A percentile compares a stretch with the other conserved stretches of the same genome.
phyloP scores from a whole-genome alignment of 2,113 vertebrate species.

The Poecile atricapillus region DNA sequence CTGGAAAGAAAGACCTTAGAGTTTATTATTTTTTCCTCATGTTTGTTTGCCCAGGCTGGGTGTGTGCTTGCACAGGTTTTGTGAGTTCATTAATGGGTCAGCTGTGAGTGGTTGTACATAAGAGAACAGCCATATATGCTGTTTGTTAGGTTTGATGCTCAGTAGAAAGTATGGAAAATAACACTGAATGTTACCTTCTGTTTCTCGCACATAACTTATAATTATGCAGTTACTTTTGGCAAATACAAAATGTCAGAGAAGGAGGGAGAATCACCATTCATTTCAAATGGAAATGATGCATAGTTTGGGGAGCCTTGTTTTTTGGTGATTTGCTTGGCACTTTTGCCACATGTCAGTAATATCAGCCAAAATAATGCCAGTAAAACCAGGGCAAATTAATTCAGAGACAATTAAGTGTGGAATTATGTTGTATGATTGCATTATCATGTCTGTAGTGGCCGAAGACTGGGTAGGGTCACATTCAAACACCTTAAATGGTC shows the following conservation, averaged over 20 bases:
- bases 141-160: neutral
- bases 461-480: neutral
- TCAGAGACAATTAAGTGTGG: neutral
- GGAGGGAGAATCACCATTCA: constrained; percentile 15
- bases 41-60: constrained; percentile 22
- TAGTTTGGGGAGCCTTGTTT: neutral
- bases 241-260: constrained; percentile 36
- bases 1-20: neutral
- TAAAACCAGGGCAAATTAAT: neutral
- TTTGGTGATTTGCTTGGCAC: neutral
- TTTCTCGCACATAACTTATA: constrained; percentile 35
- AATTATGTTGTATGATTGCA: neutral
- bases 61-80: neutral
- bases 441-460: neutral
- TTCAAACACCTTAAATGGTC: neutral
- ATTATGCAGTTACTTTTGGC: constrained; percentile 57
- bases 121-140: neutral
- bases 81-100: neutral
- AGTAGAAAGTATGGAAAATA: constrained; percentile 24
- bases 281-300: constrained; percentile 23
- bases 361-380: neutral
- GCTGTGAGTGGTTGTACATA: neutral
- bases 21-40: neutral
- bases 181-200: constrained; percentile 58
- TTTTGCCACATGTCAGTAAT: neutral